phyloP scores from a whole-genome alignment of 2,797 vertebrate species.

The Synaphobranchus kaupii region DNA sequence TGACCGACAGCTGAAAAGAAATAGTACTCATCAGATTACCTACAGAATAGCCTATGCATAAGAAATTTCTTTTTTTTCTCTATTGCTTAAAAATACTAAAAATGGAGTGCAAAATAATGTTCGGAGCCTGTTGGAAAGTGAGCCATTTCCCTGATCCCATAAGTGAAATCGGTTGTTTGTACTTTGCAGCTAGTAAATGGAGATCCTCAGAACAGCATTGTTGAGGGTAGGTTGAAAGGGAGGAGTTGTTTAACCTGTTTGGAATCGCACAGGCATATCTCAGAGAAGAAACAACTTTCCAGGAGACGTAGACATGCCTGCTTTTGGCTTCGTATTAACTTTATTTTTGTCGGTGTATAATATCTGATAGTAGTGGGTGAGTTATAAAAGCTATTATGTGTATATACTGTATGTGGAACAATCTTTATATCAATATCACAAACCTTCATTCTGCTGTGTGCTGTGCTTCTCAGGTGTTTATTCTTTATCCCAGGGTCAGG shows the following conservation, averaged over 20 bases:
- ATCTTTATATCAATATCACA: not conserved
- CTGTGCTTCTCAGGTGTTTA: not conserved
- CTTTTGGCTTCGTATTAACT: not conserved
- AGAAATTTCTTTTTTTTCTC: not conserved
- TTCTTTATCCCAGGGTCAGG: not conserved
- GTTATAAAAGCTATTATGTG: not conserved
- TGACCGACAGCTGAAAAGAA: too few species aligned
- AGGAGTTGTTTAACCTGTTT: slow-evolving; percentile 46
- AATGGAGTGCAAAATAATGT: not conserved
- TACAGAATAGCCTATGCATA: not conserved
- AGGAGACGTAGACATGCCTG: not conserved
- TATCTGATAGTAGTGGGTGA: not conserved
- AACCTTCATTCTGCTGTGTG: not conserved
- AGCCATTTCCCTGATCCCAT: too few species aligned
- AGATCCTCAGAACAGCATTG: slow-evolving; percentile 38
- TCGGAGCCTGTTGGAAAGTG: not conserved
- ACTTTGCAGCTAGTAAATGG: not conserved
- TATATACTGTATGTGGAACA: not conserved
- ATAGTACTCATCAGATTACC: too few species aligned
- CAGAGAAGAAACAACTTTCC: slow-evolving; percentile 5
- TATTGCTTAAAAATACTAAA: not conserved
- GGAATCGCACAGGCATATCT: slow-evolving; percentile 8
- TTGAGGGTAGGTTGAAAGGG: slow-evolving; percentile 19
- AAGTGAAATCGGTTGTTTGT: not conserved
- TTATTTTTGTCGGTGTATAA: not conserved